Evolutionary conservation across 2,113 vertebrate species (phyloP).

Genomic region (Eira barbara): DNA sequence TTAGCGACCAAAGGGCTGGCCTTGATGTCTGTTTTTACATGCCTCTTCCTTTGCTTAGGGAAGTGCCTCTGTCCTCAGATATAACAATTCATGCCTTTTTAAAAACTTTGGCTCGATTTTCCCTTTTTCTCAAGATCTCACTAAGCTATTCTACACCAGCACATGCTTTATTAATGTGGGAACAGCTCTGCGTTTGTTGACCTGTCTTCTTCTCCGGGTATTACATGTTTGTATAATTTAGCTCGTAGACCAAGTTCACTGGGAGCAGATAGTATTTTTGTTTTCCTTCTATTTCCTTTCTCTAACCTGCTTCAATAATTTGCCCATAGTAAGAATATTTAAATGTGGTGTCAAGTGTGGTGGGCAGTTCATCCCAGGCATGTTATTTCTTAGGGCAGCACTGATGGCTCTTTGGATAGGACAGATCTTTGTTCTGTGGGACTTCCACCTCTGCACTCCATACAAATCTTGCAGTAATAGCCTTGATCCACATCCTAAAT

Average conservation of each 20-base stretch:
- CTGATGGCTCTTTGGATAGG: not conserved
- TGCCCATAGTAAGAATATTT: not conserved
- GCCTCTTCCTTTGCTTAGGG: not conserved
- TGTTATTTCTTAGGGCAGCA: not conserved
- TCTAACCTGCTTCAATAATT: not conserved
- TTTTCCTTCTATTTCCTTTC: constrained; percentile 1
- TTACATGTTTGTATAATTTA: not conserved
- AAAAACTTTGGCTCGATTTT: not conserved
- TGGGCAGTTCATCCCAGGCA: not conserved
- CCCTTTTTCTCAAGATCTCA: not conserved
- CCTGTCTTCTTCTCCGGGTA: not conserved
- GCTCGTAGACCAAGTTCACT: not conserved
- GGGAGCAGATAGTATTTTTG: not conserved
- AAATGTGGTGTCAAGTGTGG: not conserved
- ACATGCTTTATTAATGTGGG: not conserved
- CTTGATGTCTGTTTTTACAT: not conserved
- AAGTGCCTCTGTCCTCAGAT: not conserved
- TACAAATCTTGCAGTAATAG: not conserved
- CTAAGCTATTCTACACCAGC: not conserved
- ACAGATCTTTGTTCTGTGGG: not conserved
- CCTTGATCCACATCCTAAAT: not conserved
- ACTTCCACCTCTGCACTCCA: not conserved
- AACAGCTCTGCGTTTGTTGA: not conserved
- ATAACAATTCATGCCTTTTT: not conserved
- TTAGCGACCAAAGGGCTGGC: not conserved